Evolutionary conservation across 2,888 invertebrate genomes (phyloP), one percentile per base, ranked within the genome.

Genomic region (Colostygia pectinataria): DNA sequence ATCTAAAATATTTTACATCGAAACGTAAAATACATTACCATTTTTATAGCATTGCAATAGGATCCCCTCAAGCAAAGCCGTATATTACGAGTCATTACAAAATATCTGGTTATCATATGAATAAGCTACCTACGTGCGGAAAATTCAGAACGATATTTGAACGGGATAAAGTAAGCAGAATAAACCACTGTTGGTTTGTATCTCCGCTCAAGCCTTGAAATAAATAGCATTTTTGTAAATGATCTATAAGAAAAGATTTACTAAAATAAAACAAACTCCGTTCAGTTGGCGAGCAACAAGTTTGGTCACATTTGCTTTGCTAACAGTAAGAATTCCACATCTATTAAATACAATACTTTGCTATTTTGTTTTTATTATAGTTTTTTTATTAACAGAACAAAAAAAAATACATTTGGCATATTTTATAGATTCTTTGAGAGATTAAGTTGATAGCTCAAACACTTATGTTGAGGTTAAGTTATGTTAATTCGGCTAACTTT

Each of bases 61-160:
- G 14, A 27, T 42, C 18, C 36, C n/a, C 20, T 38, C 10, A 38
- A 48, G 41, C 32, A 18, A 18, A 14, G 42, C 13, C 20, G 32
- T 33, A 41, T 44, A 44, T 42, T 40, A 47, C 44, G 44, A 39
- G 27, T 41, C 41, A 47, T 50, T 43, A 43, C 43, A 48, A 45
- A 50, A 48, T 47, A 44, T 34, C 40, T 40, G 43, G 39, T 46
- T 54, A 47, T 54, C 55, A 59, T 61, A 59, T 50, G 57, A 63
- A 57, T 58, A 33, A 20, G 32, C 29, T 55, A 55, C 15, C 15
- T 15, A 20, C 55, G 56, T 53, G 51, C 36, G 48, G 45, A 31
- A 53, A 57, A 55, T 55, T 44, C 33, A 27, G 28, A 29, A 55
- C 29, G 45, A 34, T 45, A 46, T 52, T 55, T 52, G 47, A 54